These are phyloP conservation scores for Tanytarsus gracilentus DNA, from an alignment of 2,888 invertebrate species.

Conservation along the genomic window DNA sequence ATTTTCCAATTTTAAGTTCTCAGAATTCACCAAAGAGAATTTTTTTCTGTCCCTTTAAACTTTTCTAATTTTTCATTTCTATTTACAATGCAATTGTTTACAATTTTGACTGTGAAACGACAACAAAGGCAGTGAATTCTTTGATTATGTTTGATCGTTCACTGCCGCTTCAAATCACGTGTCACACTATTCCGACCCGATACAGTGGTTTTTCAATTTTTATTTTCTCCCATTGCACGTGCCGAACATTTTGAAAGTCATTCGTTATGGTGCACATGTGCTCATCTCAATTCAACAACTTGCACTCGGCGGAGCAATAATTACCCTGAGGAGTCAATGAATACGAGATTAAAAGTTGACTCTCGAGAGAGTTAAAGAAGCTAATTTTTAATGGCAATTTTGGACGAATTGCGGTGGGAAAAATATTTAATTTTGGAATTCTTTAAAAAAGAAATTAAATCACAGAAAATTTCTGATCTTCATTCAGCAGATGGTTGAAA, in stretches of 20 bases:
- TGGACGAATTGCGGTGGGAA: too few relatives aligned
- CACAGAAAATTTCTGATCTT: background rate
- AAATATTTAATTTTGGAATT: too few relatives aligned
- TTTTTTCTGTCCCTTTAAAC: too few relatives aligned
- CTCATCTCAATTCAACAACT: background rate
- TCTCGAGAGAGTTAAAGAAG: constrained; percentile 11
- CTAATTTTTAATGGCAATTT: constrained; percentile 13
- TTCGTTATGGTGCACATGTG: constrained; percentile 12
- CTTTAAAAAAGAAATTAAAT: too few relatives aligned
- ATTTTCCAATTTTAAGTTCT: too few relatives aligned
- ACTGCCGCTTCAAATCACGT: constrained; percentile 22
- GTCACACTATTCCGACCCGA: background rate
- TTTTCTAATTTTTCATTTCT: too few relatives aligned
- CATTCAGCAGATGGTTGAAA: background rate
- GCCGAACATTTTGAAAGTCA: constrained; percentile 23
- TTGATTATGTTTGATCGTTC: background rate
- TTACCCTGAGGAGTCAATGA: constrained; percentile 16
- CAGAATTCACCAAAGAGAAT: too few relatives aligned
- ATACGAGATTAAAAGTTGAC: constrained; percentile 24
- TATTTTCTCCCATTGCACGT: constrained; percentile 14
- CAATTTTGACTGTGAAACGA: too few relatives aligned
- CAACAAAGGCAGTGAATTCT: too few relatives aligned
- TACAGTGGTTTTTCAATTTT: constrained; percentile 15
- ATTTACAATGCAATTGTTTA: too few relatives aligned
- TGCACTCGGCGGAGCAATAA: background rate